Evolutionary conservation across 2,888 invertebrate genomes (phyloP), one percentile per base, ranked within the genome.

Genomic region (Chrysodeixis includens): DNA sequence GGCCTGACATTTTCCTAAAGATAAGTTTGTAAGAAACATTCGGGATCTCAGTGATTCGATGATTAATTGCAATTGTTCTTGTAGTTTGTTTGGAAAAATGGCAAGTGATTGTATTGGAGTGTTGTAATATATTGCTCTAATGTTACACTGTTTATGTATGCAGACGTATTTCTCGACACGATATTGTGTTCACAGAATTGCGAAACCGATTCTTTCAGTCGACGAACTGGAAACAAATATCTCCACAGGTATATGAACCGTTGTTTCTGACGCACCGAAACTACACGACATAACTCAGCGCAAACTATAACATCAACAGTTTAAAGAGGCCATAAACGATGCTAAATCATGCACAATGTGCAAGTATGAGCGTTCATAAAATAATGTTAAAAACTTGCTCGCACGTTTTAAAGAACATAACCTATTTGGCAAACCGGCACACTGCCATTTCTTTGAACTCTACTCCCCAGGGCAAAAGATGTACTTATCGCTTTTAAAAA

Each of bases 1-100:
- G 81, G 65, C 66, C 72, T 71, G 82, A 81, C 74, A 79, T 79
- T 79, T 73, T 71, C 76, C 58, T 72, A 76, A 77, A 83, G 84
- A 84, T 85, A 82, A 78, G 77, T 79, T 76, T 56, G 62, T 71
- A 72, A 79, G 76, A 69, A 64, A 69, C 69, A 78, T n/a, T 44
- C 4, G 57, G 44, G 40, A n/a, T 54, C 20, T 61, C 46, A 40
- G 12, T 71, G 76, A 67, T 74, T 68, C 30, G 57, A 65, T 66
- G 70, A 71, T 69, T 72, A 76, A 78, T 78, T 64, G 66, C 52
- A 18, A 66, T 64, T 71, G 64, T 69, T 75, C 40, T 62, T 62
- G 62, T 60, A 68, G 57, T 66, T 64, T 58, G 66, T 69, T 65
- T 16, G 30, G 46, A 56, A 51, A 51, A 26, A 62, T 66, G 62